phyloP scores from a whole-genome alignment of 1,140 invertebrate species.

The Cardiocondyla obscurior region DNA sequence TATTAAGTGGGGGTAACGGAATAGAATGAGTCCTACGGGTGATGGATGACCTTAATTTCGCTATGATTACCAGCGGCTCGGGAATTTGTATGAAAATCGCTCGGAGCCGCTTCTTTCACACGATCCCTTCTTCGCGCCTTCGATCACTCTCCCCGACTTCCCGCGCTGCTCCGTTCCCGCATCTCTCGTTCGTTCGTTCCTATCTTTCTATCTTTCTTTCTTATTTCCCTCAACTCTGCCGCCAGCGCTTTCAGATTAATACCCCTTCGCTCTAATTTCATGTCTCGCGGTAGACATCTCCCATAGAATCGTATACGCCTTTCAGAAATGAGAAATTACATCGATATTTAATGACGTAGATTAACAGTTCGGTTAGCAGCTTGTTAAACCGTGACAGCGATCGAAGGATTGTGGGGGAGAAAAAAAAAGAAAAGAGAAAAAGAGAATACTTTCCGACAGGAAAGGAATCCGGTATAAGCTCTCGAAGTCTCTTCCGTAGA shows the following conservation, averaged over 20 bases:
- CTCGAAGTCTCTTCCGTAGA: neutral
- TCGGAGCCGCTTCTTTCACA: slow-evolving; percentile 68
- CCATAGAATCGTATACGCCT: slow-evolving; percentile 3
- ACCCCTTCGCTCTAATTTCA: neutral
- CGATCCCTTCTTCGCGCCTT: slow-evolving; percentile 27
- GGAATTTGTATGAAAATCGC: slow-evolving; percentile 80
- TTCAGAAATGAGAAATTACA: slow-evolving; percentile 33
- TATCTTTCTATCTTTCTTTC: slow-evolving; percentile 19
- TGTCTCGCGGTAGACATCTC: neutral
- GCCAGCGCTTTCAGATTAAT: slow-evolving; percentile 36
- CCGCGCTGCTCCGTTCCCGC: neutral
- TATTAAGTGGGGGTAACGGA: slow-evolving; percentile 75
- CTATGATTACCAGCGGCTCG: slow-evolving; percentile 77
- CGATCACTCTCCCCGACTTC: neutral
- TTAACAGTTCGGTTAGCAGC: slow-evolving; percentile 30
- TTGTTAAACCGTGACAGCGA: slow-evolving; percentile 13
- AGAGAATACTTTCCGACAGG: neutral
- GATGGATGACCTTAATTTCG: slow-evolving; percentile 81
- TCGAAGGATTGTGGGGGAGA: neutral
- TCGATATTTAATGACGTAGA: slow-evolving; percentile 32
- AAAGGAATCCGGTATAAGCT: neutral
- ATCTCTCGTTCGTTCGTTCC: neutral
- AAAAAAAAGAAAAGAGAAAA: neutral
- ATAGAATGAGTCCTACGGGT: slow-evolving; percentile 72
- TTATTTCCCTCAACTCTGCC: neutral